Evolutionary conservation across 2,113 vertebrate species (phyloP), one percentile per base, ranked within the genome.

Genomic region (Sterna hirundo): DNA sequence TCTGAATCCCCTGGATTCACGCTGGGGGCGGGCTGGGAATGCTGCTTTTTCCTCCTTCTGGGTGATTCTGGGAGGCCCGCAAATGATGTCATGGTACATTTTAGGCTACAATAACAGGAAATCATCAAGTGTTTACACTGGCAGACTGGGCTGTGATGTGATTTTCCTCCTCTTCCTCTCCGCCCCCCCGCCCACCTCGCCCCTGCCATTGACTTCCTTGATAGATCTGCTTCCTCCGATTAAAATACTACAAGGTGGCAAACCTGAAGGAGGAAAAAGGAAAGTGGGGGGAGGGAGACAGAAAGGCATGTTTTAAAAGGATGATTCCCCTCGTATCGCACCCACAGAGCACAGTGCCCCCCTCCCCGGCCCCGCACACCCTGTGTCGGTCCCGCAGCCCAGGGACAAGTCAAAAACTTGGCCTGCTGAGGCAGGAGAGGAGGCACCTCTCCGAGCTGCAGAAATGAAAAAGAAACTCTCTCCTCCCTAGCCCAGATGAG

Each of bases 71-170:
- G 96, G 96, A 98, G 98, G 96, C 96, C 94, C 52, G 29, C 80
- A 86, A 95, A 97, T 98, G 98, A 98, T 97, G 98, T 98, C 98
- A 98, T 95, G 86, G 96, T 96, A 98, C 97, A 72, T 95, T 98
- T 98, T 97, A 95, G 97, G 97, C 97, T 98, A 97, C 98, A 98
- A 98, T 98, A 98, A 98, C 98, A 98, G 98, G 98, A 98, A 98
- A 97, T 97, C 96, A 96, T 97, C 91, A 79, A 98, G 96, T 98
- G 97, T 98, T 98, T 98, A 98, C 96, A 97, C 97, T 98, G 98
- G 98, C 97, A 97, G 93, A 57, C 86, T 83, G 80, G 97, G 72
- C 92, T 94, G 88, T 97, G 94, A 95, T 97, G 93, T 97, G 97
- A 96, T 97, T 96, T 98, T 97, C 97, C 98, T 97, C 96, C 87